Evolutionary conservation across 23 tunicate species (phyloP).

Genomic region (Botrylloides violaceus): DNA sequence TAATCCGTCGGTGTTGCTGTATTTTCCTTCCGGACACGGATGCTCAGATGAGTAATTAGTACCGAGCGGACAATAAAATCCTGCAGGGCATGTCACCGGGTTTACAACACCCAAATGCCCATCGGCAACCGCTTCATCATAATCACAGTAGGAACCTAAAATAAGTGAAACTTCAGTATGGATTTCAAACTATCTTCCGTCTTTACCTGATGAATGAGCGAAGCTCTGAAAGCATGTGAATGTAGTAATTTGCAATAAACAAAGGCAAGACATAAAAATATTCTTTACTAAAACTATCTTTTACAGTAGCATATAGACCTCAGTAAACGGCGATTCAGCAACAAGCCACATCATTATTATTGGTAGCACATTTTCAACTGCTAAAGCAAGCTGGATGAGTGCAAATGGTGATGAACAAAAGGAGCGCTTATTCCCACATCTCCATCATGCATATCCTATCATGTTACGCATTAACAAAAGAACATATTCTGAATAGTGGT

Average conservation of each 20-base stretch:
- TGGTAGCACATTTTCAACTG: too few relatives aligned
- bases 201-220: neutral
- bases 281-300: too few relatives aligned
- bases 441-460: too few relatives aligned
- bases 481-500: too few relatives aligned
- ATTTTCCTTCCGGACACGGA: constrained; percentile 70
- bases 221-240: too few relatives aligned
- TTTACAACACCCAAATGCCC: constrained; percentile 49
- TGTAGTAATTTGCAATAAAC: neutral
- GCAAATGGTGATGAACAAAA: too few relatives aligned
- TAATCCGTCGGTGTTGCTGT: constrained; percentile 22
- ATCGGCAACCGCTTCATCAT: constrained; percentile 39
- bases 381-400: too few relatives aligned
- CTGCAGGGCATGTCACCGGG: constrained; percentile 65
- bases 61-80: constrained; percentile 75
- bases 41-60: constrained; percentile 37
- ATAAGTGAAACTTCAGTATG: neutral
- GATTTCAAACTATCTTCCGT: neutral
- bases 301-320: too few relatives aligned
- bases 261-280: constrained; percentile 3
- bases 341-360: too few relatives aligned
- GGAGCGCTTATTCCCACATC: too few relatives aligned
- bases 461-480: too few relatives aligned
- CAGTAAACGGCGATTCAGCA: too few relatives aligned
- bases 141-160: constrained; percentile 66